These are phyloP conservation scores for Itoplectis maculator DNA, from an alignment of 2,888 invertebrate species.

Conservation along the genomic window DNA sequence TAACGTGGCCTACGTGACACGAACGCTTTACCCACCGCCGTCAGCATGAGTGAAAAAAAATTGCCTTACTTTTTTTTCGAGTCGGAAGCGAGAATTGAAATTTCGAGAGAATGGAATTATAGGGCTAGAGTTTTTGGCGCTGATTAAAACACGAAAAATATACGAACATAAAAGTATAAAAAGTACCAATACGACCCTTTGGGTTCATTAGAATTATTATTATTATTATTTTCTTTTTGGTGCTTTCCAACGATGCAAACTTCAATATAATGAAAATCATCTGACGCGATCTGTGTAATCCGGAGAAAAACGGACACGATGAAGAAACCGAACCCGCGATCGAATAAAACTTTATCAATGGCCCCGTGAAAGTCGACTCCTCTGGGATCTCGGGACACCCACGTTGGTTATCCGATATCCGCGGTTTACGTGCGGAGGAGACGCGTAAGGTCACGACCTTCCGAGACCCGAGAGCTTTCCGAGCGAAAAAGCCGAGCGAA, in stretches of 20 bases:
- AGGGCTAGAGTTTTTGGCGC: too few relatives aligned
- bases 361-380: not conserved
- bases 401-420: constrained; percentile 2
- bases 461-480: not conserved
- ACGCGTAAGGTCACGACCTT: constrained; percentile 20
- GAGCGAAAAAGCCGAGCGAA: not conserved
- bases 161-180: too few relatives aligned
- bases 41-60: not conserved
- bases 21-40: not conserved
- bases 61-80: too few relatives aligned
- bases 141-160: too few relatives aligned
- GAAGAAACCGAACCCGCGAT: not conserved
- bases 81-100: too few relatives aligned
- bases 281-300: not conserved
- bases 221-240: too few relatives aligned
- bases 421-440: constrained; percentile 2
- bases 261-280: not conserved
- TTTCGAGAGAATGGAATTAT: too few relatives aligned
- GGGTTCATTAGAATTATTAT: too few relatives aligned
- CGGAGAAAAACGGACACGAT: not conserved
- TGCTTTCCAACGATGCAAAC: too few relatives aligned
- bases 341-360: constrained; percentile 18
- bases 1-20: not conserved
- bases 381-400: not conserved
- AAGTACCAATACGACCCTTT: too few relatives aligned